A percentile compares a stretch with the other conserved stretches of the same genome.
These are phyloP conservation scores for Anastatus disparis DNA, from an alignment of 1,140 invertebrate species.

Conservation along the genomic window DNA sequence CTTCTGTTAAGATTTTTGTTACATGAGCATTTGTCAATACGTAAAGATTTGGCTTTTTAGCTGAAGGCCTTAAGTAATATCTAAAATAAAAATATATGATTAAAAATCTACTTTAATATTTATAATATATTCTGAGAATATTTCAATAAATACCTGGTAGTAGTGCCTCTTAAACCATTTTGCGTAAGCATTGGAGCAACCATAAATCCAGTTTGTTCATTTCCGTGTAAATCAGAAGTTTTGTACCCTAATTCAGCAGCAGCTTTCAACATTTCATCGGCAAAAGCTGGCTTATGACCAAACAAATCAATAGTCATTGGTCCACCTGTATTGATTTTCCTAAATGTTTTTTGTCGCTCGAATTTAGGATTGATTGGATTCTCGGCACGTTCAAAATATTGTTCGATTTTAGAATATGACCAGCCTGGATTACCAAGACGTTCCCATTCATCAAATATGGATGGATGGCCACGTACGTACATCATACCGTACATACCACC, in stretches of 20 bases:
- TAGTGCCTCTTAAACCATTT: slow-evolving; percentile 71
- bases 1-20: slow-evolving; percentile 64
- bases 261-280: slow-evolving; percentile 73
- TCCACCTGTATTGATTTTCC: slow-evolving; percentile 46
- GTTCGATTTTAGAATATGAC: slow-evolving; percentile 85
- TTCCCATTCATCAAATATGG: slow-evolving; percentile 80
- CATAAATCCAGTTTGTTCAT: slow-evolving; percentile 71
- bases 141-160: too few species aligned
- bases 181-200: slow-evolving; percentile 68
- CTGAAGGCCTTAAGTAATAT: slow-evolving; percentile 64
- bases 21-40: slow-evolving; percentile 66
- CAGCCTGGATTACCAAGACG: slow-evolving; percentile 84
- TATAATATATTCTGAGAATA: too few species aligned
- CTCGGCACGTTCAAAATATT: slow-evolving; percentile 64
- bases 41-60: slow-evolving; percentile 58
- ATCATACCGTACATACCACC: slow-evolving; percentile 84
- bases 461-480: slow-evolving; percentile 78
- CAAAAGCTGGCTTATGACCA: slow-evolving; percentile 66
- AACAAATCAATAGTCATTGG: slow-evolving; percentile 67
- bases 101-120: too few species aligned
- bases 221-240: slow-evolving; percentile 73
- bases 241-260: slow-evolving; percentile 78
- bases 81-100: slow-evolving; percentile 27
- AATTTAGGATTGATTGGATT: slow-evolving; percentile 55
- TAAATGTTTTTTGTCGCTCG: slow-evolving; percentile 46